phyloP scores from a whole-genome alignment of 2,113 vertebrate species.

The Hassar affinis region DNA sequence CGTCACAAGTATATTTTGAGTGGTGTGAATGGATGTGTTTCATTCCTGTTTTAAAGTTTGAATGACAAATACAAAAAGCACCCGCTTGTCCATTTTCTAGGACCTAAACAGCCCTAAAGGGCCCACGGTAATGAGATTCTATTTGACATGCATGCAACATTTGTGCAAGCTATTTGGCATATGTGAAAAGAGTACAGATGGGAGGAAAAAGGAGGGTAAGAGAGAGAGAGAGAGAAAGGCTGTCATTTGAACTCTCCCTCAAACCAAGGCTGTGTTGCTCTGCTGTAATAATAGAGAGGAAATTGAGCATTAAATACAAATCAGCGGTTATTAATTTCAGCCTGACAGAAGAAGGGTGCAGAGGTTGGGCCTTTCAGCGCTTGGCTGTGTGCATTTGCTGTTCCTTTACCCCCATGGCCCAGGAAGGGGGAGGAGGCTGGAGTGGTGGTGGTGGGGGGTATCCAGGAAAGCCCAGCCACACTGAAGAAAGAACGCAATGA shows the following conservation, averaged over 20 bases:
- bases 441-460: slow-evolving; percentile 19
- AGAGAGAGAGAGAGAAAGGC: slow-evolving; percentile 52
- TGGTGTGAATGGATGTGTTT: slow-evolving; percentile 30
- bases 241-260: slow-evolving; percentile 64
- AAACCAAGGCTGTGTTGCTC: slow-evolving; percentile 58
- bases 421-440: not conserved
- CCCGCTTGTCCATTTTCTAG: slow-evolving; percentile 35
- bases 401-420: slow-evolving; percentile 53
- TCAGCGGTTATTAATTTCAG: slow-evolving; percentile 73
- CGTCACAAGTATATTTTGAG: slow-evolving; percentile 47
- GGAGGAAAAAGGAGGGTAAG: not conserved
- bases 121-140: slow-evolving; percentile 48
- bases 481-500: slow-evolving; percentile 59
- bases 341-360: slow-evolving; percentile 51
- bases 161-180: slow-evolving; percentile 67
- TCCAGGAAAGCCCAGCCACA: slow-evolving; percentile 51
- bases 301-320: slow-evolving; percentile 77
- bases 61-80: slow-evolving; percentile 34
- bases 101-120: slow-evolving; percentile 38
- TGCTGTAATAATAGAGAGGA: slow-evolving; percentile 72
- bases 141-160: slow-evolving; percentile 61
- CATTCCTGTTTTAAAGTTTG: slow-evolving; percentile 45
- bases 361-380: slow-evolving; percentile 68
- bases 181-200: slow-evolving; percentile 58
- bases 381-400: slow-evolving; percentile 59